Percentiles rank a stretch among this genome's conserved stretches.
Evolutionary conservation across 1,140 invertebrate genomes (phyloP).

Genomic region (Rhyacophila brunnea): DNA sequence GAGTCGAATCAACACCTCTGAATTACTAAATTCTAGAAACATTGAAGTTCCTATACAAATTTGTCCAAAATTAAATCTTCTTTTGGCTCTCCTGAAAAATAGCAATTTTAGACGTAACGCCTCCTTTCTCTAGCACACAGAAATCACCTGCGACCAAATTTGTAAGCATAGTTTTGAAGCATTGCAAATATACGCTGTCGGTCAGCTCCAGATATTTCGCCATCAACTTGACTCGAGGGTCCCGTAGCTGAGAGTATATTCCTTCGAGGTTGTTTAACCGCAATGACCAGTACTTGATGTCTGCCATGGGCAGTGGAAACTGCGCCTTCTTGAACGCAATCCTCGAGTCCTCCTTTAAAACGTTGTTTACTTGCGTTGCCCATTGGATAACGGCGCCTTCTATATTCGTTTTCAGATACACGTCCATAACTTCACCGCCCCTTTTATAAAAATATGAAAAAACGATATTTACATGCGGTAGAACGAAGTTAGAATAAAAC

Average conservation of each 20-base stretch:
- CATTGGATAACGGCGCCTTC: conserved; percentile 83
- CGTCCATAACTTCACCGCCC: conserved; percentile 58
- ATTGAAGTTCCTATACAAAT: too few relatives aligned
- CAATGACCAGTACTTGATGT: conserved; percentile 69
- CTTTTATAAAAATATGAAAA: conserved; percentile 37
- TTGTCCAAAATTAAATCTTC: too few relatives aligned
- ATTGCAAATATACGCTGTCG: conserved; percentile 69
- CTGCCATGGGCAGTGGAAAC: conserved; percentile 69
- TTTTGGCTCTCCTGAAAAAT: too few relatives aligned
- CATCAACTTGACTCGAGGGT: conserved; percentile 78
- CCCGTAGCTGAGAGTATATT: conserved; percentile 78
- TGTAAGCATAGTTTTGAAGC: conserved; percentile 67
- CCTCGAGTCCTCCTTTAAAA: conserved; percentile 72
- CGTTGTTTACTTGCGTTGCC: conserved; percentile 72
- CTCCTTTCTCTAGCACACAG: not conserved
- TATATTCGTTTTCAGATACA: conserved; percentile 70
- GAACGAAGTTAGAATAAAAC: too few relatives aligned
- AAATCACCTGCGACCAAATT: conserved; percentile 61
- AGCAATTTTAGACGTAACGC: too few relatives aligned
- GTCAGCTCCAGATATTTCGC: conserved; percentile 71
- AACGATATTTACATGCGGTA: too few relatives aligned
- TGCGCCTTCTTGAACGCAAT: conserved; percentile 58
- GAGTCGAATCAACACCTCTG: too few relatives aligned
- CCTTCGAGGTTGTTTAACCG: conserved; percentile 74
- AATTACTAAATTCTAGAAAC: too few relatives aligned